These are phyloP conservation scores for Amblyteles armatorius DNA, from an alignment of 2,888 invertebrate species.

Conservation along the genomic window DNA sequence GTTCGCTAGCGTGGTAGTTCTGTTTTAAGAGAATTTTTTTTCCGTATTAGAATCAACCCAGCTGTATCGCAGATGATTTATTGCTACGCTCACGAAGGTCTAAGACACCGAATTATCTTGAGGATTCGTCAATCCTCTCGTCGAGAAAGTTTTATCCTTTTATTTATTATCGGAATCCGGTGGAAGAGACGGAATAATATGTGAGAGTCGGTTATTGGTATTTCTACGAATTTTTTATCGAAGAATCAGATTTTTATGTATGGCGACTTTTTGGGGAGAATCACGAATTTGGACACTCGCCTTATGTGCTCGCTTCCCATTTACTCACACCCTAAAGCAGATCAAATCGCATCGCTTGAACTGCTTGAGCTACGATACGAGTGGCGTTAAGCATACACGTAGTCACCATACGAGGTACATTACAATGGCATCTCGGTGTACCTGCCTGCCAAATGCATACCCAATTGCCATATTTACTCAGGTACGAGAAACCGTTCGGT, in stretches of 20 bases:
- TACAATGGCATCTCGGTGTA: conserved; percentile 50
- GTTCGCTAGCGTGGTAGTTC: no score
- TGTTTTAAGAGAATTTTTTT: no score
- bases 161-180: no score
- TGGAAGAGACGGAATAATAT: background rate
- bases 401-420: conserved; percentile 28
- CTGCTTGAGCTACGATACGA: conserved; percentile 48
- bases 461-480: conserved; percentile 62
- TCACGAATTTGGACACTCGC: background rate
- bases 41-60: no score
- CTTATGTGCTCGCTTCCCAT: conserved; percentile 16
- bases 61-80: no score
- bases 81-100: no score
- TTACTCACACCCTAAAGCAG: background rate
- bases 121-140: no score
- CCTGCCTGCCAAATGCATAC: conserved; percentile 55
- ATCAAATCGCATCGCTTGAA: conserved; percentile 35
- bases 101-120: no score
- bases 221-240: background rate
- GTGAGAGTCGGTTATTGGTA: background rate
- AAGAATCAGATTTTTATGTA: background rate
- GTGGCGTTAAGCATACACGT: conserved; percentile 45
- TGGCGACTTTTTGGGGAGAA: background rate
- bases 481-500: conserved; percentile 30
- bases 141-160: no score